phyloP scores from a whole-genome alignment of 2,797 vertebrate genomes.

The Mus caroli region DNA sequence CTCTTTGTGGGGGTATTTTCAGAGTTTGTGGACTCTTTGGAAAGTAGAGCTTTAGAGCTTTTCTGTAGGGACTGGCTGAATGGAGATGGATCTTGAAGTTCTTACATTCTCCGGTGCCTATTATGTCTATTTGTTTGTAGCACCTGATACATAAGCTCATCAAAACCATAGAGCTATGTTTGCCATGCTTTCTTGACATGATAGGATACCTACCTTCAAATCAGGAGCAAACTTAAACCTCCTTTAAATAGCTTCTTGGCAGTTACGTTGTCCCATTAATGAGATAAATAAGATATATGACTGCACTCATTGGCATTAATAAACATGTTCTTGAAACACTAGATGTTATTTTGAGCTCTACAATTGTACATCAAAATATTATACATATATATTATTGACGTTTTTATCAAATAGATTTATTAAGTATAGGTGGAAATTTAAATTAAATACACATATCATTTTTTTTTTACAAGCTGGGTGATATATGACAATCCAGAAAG shows the following conservation, averaged over 20 bases:
- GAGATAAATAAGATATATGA: not conserved
- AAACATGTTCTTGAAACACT: slow-evolving; percentile 14
- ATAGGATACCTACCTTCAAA: not conserved
- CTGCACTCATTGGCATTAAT: not conserved
- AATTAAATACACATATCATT: not conserved
- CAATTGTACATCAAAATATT: not conserved
- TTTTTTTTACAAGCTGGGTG: not conserved
- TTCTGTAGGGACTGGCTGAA: not conserved
- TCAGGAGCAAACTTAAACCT: not conserved
- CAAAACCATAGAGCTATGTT: not conserved
- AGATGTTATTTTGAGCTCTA: not conserved
- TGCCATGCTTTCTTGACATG: not conserved
- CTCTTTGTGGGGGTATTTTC: not conserved
- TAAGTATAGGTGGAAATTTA: not conserved
- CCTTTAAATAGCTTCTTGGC: not conserved
- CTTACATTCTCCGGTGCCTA: not conserved
- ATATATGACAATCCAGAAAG: not conserved
- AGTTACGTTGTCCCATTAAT: fast-evolving
- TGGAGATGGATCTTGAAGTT: not conserved
- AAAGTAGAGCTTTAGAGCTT: not conserved
- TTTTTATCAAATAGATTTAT: slow-evolving; percentile 1
- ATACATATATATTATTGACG: not conserved
- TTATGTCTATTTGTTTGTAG: no score
- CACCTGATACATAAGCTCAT: not conserved
- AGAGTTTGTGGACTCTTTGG: no score